A percentile compares a stretch with the other conserved stretches of the same genome.
Conservation (phyloP, 2,113 vertebrate species). For the Nothocercus julius region DNA sequence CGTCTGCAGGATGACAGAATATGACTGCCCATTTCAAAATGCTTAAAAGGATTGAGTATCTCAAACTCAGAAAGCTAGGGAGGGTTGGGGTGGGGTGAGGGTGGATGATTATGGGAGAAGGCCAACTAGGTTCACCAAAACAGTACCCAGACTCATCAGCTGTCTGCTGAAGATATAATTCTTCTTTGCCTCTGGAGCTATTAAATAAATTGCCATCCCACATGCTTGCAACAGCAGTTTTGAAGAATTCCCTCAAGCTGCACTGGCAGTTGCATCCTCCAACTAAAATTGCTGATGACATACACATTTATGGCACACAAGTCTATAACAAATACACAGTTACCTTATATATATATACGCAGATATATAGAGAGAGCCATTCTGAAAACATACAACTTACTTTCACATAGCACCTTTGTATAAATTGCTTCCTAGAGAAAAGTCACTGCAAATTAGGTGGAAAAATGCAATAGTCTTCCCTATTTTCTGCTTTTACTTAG, state of each 20-base stretch:
- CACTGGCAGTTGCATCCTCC: neutral
- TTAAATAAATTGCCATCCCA: neutral
- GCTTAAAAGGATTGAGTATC: conserved; percentile 71
- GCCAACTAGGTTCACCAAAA: neutral
- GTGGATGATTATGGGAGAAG: neutral
- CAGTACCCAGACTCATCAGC: neutral
- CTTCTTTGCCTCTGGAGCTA: neutral
- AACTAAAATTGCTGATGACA: conserved; percentile 23
- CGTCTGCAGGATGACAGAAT: conserved; percentile 95
- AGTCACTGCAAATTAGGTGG: rapidly evolving
- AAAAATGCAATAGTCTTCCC: neutral
- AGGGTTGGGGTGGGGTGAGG: neutral
- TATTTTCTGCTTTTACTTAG: neutral
- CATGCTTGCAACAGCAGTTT: neutral
- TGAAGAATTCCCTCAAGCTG: neutral
- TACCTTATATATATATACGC: neutral
- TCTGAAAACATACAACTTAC: neutral
- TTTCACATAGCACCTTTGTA: neutral
- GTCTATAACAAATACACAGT: neutral
- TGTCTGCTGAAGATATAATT: neutral
- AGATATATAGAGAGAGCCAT: neutral
- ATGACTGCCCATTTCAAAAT: conserved; percentile 91
- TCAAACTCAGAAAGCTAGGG: neutral
- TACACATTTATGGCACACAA: neutral
- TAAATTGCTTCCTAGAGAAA: neutral